A percentile compares a stretch with the other conserved stretches of the same genome.
phyloP scores from a whole-genome alignment of 2,797 vertebrate species.

The Enteromius unitaeniatus region DNA sequence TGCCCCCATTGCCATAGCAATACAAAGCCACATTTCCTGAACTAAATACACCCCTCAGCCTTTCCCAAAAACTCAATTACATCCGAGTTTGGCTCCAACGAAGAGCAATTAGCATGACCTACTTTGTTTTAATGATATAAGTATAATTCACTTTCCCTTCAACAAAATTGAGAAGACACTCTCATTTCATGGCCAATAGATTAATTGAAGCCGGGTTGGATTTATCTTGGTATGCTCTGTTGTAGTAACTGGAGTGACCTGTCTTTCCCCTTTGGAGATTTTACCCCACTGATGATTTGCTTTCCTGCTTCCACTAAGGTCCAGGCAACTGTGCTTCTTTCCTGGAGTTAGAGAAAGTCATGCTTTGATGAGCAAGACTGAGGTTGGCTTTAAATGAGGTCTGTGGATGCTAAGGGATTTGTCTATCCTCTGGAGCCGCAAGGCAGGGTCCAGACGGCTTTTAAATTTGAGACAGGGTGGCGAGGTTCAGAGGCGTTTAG shows the following conservation, averaged over 20 bases:
- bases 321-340: slow-evolving; percentile 67
- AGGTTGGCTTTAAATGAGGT: slow-evolving; percentile 60
- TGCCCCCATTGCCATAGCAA: slow-evolving; percentile 39
- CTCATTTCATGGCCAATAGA: slow-evolving; percentile 42
- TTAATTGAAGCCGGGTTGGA: slow-evolving; percentile 27
- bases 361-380: slow-evolving; percentile 73
- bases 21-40: slow-evolving; percentile 49
- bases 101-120: slow-evolving; percentile 63
- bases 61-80: slow-evolving; percentile 57
- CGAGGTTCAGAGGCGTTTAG: slow-evolving; percentile 40
- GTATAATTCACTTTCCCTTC: slow-evolving; percentile 54
- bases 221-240: slow-evolving; percentile 23
- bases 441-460: slow-evolving; percentile 48
- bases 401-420: slow-evolving; percentile 56
- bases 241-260: slow-evolving; percentile 30
- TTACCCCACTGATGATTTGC: slow-evolving; percentile 67
- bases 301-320: slow-evolving; percentile 67
- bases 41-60: slow-evolving; percentile 58
- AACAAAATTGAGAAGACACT: slow-evolving; percentile 37
- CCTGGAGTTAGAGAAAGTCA: slow-evolving; percentile 68
- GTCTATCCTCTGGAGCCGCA: slow-evolving; percentile 41
- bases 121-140: slow-evolving; percentile 62
- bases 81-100: slow-evolving; percentile 48
- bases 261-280: slow-evolving; percentile 57
- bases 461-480: slow-evolving; percentile 37